A percentile compares a stretch with the other conserved stretches of the same genome.
Conservation (phyloP, 2,113 vertebrate genomes). For the Podarcis raffonei region DNA sequence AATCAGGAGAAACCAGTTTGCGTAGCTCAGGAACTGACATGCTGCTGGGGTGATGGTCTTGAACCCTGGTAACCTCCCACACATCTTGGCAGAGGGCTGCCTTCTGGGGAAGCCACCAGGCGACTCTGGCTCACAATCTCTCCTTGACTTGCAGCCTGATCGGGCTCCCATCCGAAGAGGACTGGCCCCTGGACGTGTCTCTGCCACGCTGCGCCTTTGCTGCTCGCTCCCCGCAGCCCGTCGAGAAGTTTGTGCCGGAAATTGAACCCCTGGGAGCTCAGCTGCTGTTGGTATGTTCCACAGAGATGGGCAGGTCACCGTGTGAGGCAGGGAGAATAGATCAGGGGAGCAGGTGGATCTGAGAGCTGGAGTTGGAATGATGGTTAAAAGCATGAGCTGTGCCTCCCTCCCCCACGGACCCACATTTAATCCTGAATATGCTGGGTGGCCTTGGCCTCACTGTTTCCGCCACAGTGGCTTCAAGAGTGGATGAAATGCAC, state of each 20-base stretch:
- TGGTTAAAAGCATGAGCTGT: neutral
- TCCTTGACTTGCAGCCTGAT: slow-evolving; percentile 72
- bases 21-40: neutral
- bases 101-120: neutral
- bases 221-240: slow-evolving; percentile 74
- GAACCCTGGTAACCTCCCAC: neutral
- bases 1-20: neutral
- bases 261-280: slow-evolving; percentile 81
- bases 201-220: slow-evolving; percentile 83
- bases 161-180: slow-evolving; percentile 80
- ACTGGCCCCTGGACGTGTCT: slow-evolving; percentile 85
- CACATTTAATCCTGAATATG: neutral
- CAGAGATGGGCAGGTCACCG: neutral
- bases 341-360: too few relatives aligned
- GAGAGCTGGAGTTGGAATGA: neutral
- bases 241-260: slow-evolving; percentile 84
- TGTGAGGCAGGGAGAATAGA: neutral
- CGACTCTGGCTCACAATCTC: neutral
- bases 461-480: too few relatives aligned
- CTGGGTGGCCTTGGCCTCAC: too few relatives aligned
- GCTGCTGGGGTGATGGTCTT: neutral
- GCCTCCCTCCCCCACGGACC: too few relatives aligned
- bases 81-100: neutral
- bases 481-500: neutral
- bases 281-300: slow-evolving; percentile 80